Evolutionary conservation across 1,140 invertebrate species (phyloP), one percentile per base, ranked within the genome.

Genomic region (Phymorhynchus buccinoides): DNA sequence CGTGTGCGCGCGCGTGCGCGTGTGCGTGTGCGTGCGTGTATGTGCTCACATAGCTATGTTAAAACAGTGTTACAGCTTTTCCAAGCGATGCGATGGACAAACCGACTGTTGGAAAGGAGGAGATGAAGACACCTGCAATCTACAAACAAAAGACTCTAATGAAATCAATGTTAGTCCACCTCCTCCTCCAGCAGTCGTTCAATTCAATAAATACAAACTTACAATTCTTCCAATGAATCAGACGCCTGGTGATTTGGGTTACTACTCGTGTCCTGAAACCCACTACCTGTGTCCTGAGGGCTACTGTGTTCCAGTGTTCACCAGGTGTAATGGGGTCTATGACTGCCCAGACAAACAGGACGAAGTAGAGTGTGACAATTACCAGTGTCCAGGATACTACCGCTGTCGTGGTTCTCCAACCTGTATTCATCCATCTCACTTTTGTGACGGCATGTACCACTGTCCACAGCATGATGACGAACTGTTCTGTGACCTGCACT

Each of bases 391-490:
- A n/a, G n/a, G n/a, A n/a, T n/a, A n/a, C n/a, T n/a, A n/a, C n/a
- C n/a, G n/a, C n/a, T n/a, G n/a, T n/a, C n/a, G n/a, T n/a, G n/a
- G n/a, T n/a, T n/a, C n/a, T n/a, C n/a, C n/a, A n/a, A n/a, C n/a
- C n/a, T n/a, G n/a, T n/a, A n/a, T n/a, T n/a, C n/a, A n/a, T n/a
- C n/a, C n/a, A n/a, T n/a, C n/a, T n/a, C n/a, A n/a, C n/a, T n/a
- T n/a, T n/a, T n/a, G n/a, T n/a, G n/a, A n/a, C n/a, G n/a, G n/a
- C n/a, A n/a, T n/a, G n/a, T n/a, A n/a, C n/a, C n/a, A n/a, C n/a
- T n/a, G n/a, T n/a, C n/a, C 1, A n/a, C n/a, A 86, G 4, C 79
- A 48, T 41, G 85, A 86, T 37, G 85, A 86, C 39, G 85, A 86
- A 41, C 14, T 79, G 9, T n/a, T 86, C 18, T 86, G 85, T 71